Percentiles rank a stretch among this genome's conserved stretches.
Evolutionary conservation across 2,888 invertebrate genomes (phyloP).

Genomic region (Cryptocheilus praepositus): DNA sequence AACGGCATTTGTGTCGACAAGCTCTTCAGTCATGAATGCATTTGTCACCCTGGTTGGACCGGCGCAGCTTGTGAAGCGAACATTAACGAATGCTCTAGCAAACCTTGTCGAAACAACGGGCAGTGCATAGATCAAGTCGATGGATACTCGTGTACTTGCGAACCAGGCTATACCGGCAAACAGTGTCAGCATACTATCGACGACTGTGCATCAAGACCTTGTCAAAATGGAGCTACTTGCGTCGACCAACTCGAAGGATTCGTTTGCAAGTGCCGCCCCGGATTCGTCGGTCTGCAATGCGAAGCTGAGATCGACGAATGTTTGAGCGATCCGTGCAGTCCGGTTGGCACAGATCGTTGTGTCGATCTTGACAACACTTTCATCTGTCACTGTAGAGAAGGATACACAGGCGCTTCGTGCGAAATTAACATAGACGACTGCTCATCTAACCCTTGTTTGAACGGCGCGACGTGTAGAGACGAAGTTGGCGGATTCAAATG

Average conservation of each 20-base stretch:
- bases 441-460: slow-evolving; percentile 88
- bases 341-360: slow-evolving; percentile 92
- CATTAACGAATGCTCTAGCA: slow-evolving; percentile 91
- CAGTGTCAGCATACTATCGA: slow-evolving; percentile 95
- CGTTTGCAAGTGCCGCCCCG: slow-evolving; percentile 93
- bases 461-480: slow-evolving; percentile 92
- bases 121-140: slow-evolving; percentile 92
- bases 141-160: slow-evolving; percentile 91
- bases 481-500: slow-evolving; percentile 90
- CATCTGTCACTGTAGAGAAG: slow-evolving; percentile 91
- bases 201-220: slow-evolving; percentile 92
- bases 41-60: slow-evolving; percentile 95
- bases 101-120: slow-evolving; percentile 95
- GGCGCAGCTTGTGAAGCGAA: slow-evolving; percentile 91
- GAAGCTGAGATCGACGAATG: slow-evolving; percentile 96
- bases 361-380: slow-evolving; percentile 92
- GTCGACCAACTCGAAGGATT: slow-evolving; percentile 93
- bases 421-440: slow-evolving; percentile 93
- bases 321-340: slow-evolving; percentile 91
- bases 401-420: slow-evolving; percentile 90
- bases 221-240: slow-evolving; percentile 94
- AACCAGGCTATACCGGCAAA: slow-evolving; percentile 95
- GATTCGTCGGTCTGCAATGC: slow-evolving; percentile 93
- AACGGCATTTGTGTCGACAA: slow-evolving; percentile 96
- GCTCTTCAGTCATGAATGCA: slow-evolving; percentile 89